Percentiles rank a stretch among this genome's conserved stretches.
These are phyloP conservation scores for Drosophila paulistorum DNA, from an alignment of 1,140 invertebrate genomes.

Conservation along the genomic window DNA sequence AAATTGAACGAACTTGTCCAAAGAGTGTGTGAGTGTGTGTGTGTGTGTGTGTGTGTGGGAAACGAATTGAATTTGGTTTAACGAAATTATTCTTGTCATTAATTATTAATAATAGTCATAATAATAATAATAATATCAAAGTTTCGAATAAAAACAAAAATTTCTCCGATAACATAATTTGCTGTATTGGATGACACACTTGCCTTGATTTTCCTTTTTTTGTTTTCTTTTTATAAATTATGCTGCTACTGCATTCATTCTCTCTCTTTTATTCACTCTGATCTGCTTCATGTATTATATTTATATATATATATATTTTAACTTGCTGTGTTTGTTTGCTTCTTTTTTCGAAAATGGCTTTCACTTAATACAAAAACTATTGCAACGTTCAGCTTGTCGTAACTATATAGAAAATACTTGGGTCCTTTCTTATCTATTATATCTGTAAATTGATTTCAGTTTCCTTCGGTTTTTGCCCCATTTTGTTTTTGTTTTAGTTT, in stretches of 20 bases:
- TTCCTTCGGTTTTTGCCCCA: constrained; percentile 2
- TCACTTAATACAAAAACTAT: constrained; percentile 69
- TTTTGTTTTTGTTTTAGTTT: not conserved
- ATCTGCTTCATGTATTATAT: constrained; percentile 52
- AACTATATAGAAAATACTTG: constrained; percentile 62
- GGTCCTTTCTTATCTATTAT: constrained; percentile 20
- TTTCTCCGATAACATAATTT: constrained; percentile 14
- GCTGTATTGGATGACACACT: not conserved
- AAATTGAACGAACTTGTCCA: constrained; percentile 11
- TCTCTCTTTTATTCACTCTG: constrained; percentile 20
- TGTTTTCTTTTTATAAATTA: constrained; percentile 19
- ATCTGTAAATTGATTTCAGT: constrained; percentile 11
- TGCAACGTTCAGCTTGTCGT: constrained; percentile 46
- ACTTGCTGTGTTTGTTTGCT: constrained; percentile 25
- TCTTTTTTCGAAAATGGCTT: constrained; percentile 32
- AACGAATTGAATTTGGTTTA: constrained; percentile 32
- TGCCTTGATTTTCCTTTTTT: not conserved
- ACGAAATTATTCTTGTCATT: constrained; percentile 46
- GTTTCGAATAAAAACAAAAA: constrained; percentile 4
- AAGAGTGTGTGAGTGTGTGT: constrained; percentile 15
- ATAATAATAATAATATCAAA: constrained; percentile 64
- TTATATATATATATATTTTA: constrained; percentile 30
- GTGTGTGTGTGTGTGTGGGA: constrained; percentile 17
- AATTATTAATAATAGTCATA: constrained; percentile 32
- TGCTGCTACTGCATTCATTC: constrained; percentile 26